Percentiles rank a stretch among this genome's conserved stretches.
phyloP scores from a whole-genome alignment of 2,888 invertebrate genomes.

The Cataglyphis cursor region DNA sequence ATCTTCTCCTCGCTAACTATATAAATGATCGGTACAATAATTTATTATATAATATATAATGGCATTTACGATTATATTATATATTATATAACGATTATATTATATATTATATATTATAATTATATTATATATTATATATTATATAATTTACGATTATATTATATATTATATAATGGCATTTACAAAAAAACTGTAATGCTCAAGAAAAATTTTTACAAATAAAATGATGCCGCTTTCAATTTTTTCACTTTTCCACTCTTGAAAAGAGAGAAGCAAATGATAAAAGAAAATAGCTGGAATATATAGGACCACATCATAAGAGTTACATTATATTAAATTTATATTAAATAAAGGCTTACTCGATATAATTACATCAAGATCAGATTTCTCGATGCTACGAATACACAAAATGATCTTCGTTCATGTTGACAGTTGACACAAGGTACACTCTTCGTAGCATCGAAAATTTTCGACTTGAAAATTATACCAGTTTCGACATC shows the following conservation, averaged over 20 bases:
- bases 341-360: neutral
- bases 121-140: too few species aligned
- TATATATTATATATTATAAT: too few species aligned
- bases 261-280: neutral
- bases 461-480: neutral
- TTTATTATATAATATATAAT: slow-evolving; percentile 20
- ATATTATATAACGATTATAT: too few species aligned
- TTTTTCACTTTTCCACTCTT: neutral
- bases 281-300: neutral
- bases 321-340: neutral
- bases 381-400: neutral
- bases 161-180: neutral
- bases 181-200: neutral
- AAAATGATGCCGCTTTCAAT: neutral
- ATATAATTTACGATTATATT: too few species aligned
- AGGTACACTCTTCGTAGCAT: neutral
- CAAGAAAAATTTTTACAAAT: neutral
- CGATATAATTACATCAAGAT: neutral
- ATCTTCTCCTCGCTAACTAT: neutral
- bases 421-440: neutral
- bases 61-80: too few species aligned
- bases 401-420: neutral
- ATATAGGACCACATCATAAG: neutral
- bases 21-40: slow-evolving; percentile 9
- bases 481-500: neutral